A percentile compares a stretch with the other conserved stretches of the same genome.
phyloP scores from a whole-genome alignment of 2,797 vertebrate genomes.

The Lepus townsendii region DNA sequence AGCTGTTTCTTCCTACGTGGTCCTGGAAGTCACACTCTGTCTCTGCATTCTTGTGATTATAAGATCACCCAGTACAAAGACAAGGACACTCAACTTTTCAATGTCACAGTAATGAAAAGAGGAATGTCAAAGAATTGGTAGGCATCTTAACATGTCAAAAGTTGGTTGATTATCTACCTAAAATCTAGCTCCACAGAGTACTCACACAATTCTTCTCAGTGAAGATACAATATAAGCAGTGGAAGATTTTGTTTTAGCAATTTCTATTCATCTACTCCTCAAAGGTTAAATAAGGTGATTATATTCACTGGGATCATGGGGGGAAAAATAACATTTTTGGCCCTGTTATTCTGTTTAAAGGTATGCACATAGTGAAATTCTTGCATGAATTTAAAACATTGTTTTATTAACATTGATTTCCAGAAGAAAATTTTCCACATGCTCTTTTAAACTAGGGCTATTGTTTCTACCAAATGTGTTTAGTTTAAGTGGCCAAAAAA shows the following conservation, averaged over 20 bases:
- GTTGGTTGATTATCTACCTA: neutral
- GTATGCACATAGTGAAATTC: conserved; percentile 28
- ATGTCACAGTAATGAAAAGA: neutral
- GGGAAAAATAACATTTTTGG: neutral
- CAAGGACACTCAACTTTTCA: neutral
- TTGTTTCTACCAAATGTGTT: conserved; percentile 11
- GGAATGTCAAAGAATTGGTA: neutral
- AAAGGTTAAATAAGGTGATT: neutral
- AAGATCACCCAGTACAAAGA: neutral
- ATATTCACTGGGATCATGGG: neutral
- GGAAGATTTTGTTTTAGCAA: neutral
- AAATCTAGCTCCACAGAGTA: neutral
- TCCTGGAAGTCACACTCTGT: neutral
- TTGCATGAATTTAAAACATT: conserved; percentile 27
- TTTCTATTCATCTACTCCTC: neutral
- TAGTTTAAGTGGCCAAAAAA: neutral
- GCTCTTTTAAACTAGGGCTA: neutral
- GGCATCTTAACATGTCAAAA: neutral
- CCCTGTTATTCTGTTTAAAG: neutral
- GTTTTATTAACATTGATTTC: conserved; percentile 29
- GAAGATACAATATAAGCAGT: neutral
- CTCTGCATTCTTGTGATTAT: neutral
- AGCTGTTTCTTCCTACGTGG: neutral
- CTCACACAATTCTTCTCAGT: neutral
- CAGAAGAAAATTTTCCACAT: conserved; percentile 45